phyloP scores from a whole-genome alignment of 2,797 vertebrate species.

The Rousettus madagascariensis region DNA sequence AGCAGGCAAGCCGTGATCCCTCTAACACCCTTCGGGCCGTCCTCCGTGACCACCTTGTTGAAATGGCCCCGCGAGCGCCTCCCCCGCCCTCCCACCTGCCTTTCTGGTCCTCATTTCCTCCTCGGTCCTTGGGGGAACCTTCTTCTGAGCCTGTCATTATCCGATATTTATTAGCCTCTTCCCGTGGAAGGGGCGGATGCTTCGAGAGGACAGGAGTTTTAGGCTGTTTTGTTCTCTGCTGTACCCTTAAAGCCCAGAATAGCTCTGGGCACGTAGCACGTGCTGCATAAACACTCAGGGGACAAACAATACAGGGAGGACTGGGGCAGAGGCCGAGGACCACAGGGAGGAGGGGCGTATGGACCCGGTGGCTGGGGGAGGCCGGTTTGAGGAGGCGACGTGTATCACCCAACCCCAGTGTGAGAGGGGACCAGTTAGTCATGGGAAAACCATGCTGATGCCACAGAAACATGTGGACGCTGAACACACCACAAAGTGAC shows the following conservation, averaged over 20 bases:
- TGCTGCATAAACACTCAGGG: rapidly evolving
- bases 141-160: rapidly evolving
- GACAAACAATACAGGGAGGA: background rate
- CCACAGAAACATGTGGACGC: rapidly evolving
- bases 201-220: no score
- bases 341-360: background rate
- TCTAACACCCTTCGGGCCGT: background rate
- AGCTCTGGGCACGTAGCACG: rapidly evolving
- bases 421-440: background rate
- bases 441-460: background rate
- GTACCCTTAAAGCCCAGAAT: background rate
- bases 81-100: rapidly evolving
- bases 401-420: background rate
- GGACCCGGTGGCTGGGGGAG: background rate
- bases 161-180: background rate
- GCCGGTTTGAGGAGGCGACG: background rate
- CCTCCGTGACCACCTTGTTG: background rate
- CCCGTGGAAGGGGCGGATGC: rapidly evolving
- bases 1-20: background rate
- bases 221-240: no score
- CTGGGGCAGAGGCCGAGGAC: background rate
- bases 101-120: rapidly evolving
- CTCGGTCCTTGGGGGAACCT: no score
- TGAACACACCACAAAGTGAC: background rate
- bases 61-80: rapidly evolving